A percentile compares a stretch with the other conserved stretches of the same genome.
These are phyloP conservation scores for Ophioninae sp. DNA, from an alignment of 2,888 invertebrate species.

Conservation along the genomic window DNA sequence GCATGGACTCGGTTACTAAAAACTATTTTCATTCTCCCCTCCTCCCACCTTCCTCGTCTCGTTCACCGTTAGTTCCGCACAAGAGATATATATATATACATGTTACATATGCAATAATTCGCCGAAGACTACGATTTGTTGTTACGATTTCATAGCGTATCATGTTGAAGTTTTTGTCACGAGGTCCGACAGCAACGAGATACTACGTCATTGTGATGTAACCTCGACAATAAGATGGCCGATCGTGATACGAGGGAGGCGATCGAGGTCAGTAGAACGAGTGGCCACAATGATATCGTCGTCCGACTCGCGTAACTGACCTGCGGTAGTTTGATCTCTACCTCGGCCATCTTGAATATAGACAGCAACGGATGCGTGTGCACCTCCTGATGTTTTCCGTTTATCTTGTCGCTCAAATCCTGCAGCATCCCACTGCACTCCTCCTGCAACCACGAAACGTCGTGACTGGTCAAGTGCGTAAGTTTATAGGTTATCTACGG, in stretches of 20 bases:
- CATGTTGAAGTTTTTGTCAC: slow-evolving; percentile 71
- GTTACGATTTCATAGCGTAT: slow-evolving; percentile 43
- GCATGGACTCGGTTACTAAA: slow-evolving; percentile 42
- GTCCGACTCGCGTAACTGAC: slow-evolving; percentile 80
- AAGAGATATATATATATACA: slow-evolving; percentile 19
- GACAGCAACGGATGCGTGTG: slow-evolving; percentile 93
- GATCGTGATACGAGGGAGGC: slow-evolving; percentile 52
- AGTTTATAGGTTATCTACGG: too few relatives aligned
- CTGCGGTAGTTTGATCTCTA: slow-evolving; percentile 92
- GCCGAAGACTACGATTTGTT: slow-evolving; percentile 46
- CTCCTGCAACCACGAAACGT: slow-evolving; percentile 83
- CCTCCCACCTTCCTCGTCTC: neutral
- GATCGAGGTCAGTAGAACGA: slow-evolving; percentile 67
- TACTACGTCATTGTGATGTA: slow-evolving; percentile 51
- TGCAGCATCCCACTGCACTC: slow-evolving; percentile 92
- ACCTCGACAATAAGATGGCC: slow-evolving; percentile 53
- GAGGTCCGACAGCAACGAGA: slow-evolving; percentile 67
- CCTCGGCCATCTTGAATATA: slow-evolving; percentile 96
- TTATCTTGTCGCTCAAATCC: slow-evolving; percentile 91
- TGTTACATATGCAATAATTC: slow-evolving; percentile 30
- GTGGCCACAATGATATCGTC: slow-evolving; percentile 57
- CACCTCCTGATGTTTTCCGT: slow-evolving; percentile 91
- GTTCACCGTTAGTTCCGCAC: slow-evolving; percentile 17
- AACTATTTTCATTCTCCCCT: slow-evolving; percentile 1
- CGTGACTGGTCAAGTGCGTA: neutral